Base-by-base conservation (phyloP, 2,113 vertebrate species). In the Eupsittula cactorum region DNA sequence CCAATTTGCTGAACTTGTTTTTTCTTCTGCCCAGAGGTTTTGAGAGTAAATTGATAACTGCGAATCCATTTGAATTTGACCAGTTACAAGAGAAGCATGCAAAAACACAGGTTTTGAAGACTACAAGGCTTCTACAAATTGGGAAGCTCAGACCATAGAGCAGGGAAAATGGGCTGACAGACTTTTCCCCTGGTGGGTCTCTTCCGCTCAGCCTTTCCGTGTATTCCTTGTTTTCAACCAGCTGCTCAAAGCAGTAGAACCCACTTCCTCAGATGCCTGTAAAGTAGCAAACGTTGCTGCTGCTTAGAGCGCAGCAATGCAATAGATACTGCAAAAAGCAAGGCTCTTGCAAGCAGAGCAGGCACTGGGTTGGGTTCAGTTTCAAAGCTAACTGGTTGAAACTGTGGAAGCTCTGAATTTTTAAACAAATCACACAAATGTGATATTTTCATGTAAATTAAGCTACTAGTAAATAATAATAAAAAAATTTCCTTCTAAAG, bases 1-100 rank as follows among this genome's bases (percentile, higher is more conserved):
- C 71, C 55, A 75, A 84, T 93, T 77, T 94, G 49, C 59, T 92
- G 78, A 94, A 92, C 76, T 96, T 70, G 59, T 16, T 88, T 92
- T 91, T 75, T 81, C 75, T 95, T 86, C 64, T 92, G 31, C 55
- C 60, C 14, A 71, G 55, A 63, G 47, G 27, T 86, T 92, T 53
- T 80, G 31, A 76, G 24, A 55, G 20, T 29, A 77, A 69, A 64
- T 13, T 88, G 67, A 23, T 86, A 70, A 42, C 11, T 39, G 28
- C 74, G 63, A 93, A 63, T 78, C 27, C 37, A 11, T 46, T 95
- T 92, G 52, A 25, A 42, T 90, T 88, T 91, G 31, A 90, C 25
- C 50, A 46, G 13, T 78, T 76, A 70, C 25, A 37, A 77, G 46
- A 49, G 31, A 63, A 63, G 12, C 19, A 39, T 70, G 55, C 33